These are phyloP conservation scores for Noturus placidus DNA, from an alignment of 2,113 vertebrate genomes.

Conservation along the genomic window DNA sequence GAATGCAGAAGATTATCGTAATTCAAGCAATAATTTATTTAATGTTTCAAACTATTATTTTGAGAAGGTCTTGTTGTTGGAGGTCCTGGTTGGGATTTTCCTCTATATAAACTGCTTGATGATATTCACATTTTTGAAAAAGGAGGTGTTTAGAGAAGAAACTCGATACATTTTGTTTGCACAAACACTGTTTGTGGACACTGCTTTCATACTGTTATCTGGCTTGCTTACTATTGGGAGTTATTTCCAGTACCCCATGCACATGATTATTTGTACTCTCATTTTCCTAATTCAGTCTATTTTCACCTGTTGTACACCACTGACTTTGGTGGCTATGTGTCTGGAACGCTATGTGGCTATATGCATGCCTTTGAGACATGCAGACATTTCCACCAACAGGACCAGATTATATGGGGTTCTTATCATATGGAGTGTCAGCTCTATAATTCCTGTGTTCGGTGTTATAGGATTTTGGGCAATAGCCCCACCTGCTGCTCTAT, in stretches of 20 bases:
- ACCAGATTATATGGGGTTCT: conserved; percentile 30
- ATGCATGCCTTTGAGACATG: conserved; percentile 37
- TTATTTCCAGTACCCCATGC: conserved; percentile 17
- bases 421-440: conserved; percentile 44
- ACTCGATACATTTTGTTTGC: conserved; percentile 55
- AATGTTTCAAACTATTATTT: background rate
- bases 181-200: conserved; percentile 56
- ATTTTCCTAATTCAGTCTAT: background rate
- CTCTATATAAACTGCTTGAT: conserved; percentile 9
- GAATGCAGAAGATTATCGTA: background rate
- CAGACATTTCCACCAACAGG: conserved; percentile 41
- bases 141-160: conserved; percentile 34
- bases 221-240: conserved; percentile 15
- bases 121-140: conserved; percentile 12
- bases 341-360: conserved; percentile 11
- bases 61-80: conserved; percentile 18
- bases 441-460: conserved; percentile 11
- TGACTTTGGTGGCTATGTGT: conserved; percentile 51
- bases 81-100: conserved; percentile 22
- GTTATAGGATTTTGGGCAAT: conserved; percentile 5
- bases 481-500: background rate
- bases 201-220: conserved; percentile 26
- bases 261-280: conserved; percentile 39
- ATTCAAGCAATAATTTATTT: background rate
- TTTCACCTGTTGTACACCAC: conserved; percentile 30